Percentiles rank a stretch among this genome's conserved stretches.
phyloP scores from a whole-genome alignment of 2,113 vertebrate species.

The Pomatorhinus ruficollis region DNA sequence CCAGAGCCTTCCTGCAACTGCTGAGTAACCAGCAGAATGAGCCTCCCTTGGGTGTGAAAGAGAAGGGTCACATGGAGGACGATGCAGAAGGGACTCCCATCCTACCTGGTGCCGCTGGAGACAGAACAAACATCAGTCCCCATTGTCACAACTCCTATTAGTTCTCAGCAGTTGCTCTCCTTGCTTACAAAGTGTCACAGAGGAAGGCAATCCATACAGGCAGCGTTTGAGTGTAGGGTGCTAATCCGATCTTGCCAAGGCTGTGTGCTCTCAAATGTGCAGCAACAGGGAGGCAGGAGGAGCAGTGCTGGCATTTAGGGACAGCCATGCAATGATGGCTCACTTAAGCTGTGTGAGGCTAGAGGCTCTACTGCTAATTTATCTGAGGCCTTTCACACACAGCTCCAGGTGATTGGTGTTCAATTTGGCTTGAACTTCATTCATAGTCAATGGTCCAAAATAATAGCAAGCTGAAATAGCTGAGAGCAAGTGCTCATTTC shows the following conservation, averaged over 20 bases:
- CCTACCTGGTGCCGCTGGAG: accelerated
- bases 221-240: accelerated
- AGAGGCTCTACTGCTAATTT: neutral
- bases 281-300: neutral
- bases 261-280: neutral
- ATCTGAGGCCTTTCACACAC: neutral
- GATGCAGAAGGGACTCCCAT: neutral
- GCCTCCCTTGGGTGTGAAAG: neutral
- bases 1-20: neutral
- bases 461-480: slow-evolving; percentile 10
- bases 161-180: neutral
- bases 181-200: neutral
- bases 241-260: neutral
- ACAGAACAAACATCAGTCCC: neutral
- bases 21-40: neutral
- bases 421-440: slow-evolving; percentile 22
- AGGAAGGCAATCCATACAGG: neutral
- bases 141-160: neutral
- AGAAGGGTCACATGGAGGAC: neutral
- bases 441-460: slow-evolving; percentile 28
- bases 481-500: neutral
- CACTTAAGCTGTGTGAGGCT: neutral
- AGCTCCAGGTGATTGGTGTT: neutral
- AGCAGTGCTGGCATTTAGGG: neutral
- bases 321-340: neutral